phyloP scores from a whole-genome alignment of 2,888 invertebrate species.

The Erebia ligea region DNA sequence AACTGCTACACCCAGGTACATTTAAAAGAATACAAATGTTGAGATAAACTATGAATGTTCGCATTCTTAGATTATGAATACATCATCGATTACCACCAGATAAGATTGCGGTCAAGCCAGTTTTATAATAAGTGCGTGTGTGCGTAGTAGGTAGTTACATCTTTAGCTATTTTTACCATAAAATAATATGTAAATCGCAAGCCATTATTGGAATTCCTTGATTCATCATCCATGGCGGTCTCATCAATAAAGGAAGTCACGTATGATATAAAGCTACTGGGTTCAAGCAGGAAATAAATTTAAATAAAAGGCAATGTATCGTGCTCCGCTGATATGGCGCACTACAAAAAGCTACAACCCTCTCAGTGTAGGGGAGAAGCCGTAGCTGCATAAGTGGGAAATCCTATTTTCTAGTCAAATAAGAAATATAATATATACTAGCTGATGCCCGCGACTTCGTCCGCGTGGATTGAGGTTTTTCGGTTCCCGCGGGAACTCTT shows the following conservation, averaged over 20 bases:
- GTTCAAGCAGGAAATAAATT: constrained; percentile 38
- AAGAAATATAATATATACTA: no score
- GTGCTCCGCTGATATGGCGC: constrained; percentile 26
- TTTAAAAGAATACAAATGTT: neutral
- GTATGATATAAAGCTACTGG: constrained; percentile 31
- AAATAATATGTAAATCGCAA: constrained; percentile 20
- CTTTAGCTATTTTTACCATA: constrained; percentile 8
- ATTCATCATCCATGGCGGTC: constrained; percentile 30
- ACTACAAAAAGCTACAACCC: neutral
- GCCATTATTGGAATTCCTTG: constrained; percentile 26
- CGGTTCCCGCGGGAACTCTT: no score
- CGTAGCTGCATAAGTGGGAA: neutral
- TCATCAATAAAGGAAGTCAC: constrained; percentile 40
- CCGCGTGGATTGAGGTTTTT: no score
- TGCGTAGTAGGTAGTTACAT: neutral
- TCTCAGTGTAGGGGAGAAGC: neutral
- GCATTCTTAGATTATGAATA: neutral
- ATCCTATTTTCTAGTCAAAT: neutral
- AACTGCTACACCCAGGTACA: no score
- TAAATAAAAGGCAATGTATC: constrained; percentile 35
- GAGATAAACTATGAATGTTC: neutral
- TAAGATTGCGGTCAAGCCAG: neutral
- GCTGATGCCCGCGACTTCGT: no score
- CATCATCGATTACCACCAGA: neutral
- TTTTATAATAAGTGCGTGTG: neutral